Conservation (phyloP, 2,797 vertebrate species). For the Peromyscus aztecus region DNA sequence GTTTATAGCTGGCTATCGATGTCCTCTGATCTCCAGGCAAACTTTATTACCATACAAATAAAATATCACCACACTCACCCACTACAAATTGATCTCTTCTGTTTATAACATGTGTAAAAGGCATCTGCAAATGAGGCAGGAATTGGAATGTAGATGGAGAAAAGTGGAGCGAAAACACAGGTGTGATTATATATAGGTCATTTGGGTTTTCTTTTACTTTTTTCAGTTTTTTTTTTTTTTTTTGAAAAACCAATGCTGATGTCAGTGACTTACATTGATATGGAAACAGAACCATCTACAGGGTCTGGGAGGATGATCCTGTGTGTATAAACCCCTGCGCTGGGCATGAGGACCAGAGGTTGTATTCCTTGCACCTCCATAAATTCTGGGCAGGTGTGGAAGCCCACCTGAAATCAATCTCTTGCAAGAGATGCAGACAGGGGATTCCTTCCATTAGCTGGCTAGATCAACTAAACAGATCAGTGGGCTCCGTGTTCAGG, state of each 20-base stretch:
- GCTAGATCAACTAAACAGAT: neutral
- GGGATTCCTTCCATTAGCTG: no score
- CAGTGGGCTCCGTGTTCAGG: neutral
- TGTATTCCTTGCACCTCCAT: no score
- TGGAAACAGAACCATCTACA: neutral
- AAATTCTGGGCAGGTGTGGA: neutral
- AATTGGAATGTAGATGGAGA: neutral
- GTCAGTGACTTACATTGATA: neutral
- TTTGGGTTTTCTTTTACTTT: conserved; percentile 20
- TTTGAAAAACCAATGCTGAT: neutral
- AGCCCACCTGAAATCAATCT: neutral
- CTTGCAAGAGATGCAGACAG: no score
- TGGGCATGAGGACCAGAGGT: neutral
- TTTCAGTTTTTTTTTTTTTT: neutral
- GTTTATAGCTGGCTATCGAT: no score
- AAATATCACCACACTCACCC: neutral
- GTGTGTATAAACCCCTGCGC: neutral
- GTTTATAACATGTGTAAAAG: neutral
- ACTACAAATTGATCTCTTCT: neutral
- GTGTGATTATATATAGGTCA: neutral
- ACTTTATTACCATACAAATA: no score
- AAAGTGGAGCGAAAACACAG: neutral
- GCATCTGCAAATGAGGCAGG: neutral
- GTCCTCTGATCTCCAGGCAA: no score
- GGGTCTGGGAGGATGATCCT: neutral